phyloP scores from a whole-genome alignment of 1,140 invertebrate genomes.

The Tetragnatha versicolor region DNA sequence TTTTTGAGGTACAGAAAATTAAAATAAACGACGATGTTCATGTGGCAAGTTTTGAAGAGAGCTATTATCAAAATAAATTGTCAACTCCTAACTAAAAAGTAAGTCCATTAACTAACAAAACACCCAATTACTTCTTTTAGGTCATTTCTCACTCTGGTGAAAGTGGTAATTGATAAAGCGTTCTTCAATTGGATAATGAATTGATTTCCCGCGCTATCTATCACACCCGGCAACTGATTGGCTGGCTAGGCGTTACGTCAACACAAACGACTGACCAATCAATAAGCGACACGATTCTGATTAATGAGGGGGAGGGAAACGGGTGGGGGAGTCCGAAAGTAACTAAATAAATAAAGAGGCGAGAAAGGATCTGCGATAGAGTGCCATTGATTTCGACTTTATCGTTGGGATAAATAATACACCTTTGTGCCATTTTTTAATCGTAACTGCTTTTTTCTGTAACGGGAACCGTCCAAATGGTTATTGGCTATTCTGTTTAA shows the following conservation, averaged over 20 bases:
- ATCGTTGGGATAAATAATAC: slow-evolving; percentile 14
- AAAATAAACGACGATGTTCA: too few relatives aligned
- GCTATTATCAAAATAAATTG: too few relatives aligned
- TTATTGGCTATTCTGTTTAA: neutral
- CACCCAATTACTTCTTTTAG: too few relatives aligned
- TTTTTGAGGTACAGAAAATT: too few relatives aligned
- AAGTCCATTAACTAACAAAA: too few relatives aligned
- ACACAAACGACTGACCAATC: slow-evolving; percentile 15
- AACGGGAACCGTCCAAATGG: neutral
- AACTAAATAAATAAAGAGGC: slow-evolving; percentile 5
- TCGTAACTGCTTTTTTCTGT: neutral
- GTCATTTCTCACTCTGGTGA: too few relatives aligned
- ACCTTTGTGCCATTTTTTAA: neutral
- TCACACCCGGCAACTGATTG: neutral
- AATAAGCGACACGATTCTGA: slow-evolving; percentile 27
- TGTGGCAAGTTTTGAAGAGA: too few relatives aligned
- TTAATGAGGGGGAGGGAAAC: slow-evolving; percentile 21
- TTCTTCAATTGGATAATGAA: slow-evolving; percentile 24
- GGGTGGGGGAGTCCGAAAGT: neutral
- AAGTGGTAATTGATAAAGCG: slow-evolving; percentile 18
- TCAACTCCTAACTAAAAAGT: too few relatives aligned
- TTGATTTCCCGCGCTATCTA: neutral
- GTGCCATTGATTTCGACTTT: slow-evolving; percentile 28
- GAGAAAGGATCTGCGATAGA: slow-evolving; percentile 1
- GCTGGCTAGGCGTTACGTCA: slow-evolving; percentile 20